Conservation (phyloP, 2,113 vertebrate genomes). For the Orcinus orca region DNA sequence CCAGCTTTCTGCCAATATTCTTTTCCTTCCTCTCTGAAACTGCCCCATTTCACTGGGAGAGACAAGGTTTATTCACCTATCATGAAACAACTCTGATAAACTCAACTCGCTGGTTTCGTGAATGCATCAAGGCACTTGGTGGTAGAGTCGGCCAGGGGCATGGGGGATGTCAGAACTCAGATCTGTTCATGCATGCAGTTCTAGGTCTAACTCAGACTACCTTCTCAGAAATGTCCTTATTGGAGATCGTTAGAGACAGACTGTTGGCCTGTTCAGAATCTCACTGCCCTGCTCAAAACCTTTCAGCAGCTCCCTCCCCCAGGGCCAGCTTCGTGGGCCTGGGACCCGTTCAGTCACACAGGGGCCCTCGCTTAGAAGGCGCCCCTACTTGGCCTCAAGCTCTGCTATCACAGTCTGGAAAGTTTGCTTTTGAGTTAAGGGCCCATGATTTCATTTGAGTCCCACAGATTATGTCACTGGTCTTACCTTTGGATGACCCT, state of each 20-base stretch:
- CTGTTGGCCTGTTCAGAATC: not conserved
- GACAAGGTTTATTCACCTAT: not conserved
- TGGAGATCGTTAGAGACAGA: not conserved
- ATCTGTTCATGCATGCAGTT: not conserved
- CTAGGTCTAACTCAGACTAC: not conserved
- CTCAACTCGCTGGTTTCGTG: not conserved
- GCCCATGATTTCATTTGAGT: not conserved
- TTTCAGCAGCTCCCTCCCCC: not conserved
- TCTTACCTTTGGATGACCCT: not conserved
- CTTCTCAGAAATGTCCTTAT: not conserved
- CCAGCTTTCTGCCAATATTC: not conserved
- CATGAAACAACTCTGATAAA: not conserved
- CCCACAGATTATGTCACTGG: not conserved
- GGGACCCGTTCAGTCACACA: not conserved
- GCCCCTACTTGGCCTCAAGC: not conserved
- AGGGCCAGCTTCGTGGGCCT: not conserved
- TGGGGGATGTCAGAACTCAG: not conserved
- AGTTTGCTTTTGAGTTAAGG: not conserved
- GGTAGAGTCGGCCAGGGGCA: not conserved
- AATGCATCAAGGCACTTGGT: not conserved
- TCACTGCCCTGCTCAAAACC: not conserved
- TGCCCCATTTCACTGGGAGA: not conserved
- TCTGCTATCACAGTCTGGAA: not conserved
- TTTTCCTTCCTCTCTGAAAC: not conserved
- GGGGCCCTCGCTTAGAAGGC: not conserved